Base-by-base conservation (phyloP, 1,140 invertebrate species). In the Tetramorium simillimum region DNA sequence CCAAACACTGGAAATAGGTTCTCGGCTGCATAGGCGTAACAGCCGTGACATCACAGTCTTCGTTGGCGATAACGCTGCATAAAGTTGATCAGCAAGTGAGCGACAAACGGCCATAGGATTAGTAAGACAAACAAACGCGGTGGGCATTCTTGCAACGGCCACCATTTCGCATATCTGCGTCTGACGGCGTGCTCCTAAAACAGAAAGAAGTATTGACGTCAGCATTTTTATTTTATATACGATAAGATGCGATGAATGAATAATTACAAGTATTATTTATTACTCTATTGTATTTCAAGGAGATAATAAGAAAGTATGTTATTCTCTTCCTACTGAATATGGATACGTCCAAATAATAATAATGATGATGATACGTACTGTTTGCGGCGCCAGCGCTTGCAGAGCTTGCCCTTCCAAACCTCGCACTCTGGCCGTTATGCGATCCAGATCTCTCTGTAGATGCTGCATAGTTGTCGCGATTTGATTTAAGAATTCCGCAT, bases 61-160 rank as follows among this genome's bases (percentile, higher is more conserved):
- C 93, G 92, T 89, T 94, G 93, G 77, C 93, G 94, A 84, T 93
- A 93, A 40, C 94, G 94, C 88, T 93, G 93, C 21, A 89, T 91
- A 51, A 92, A 90, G 51, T 85, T 89, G 63, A 96, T 88, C 53
- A 96, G 87, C 86, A 94, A 93, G 86, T 95, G 95, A 56, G 95
- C 96, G 40, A 96, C 51, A 88, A 97, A 96, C 24, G 96, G 96
- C 96, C 96, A 97, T 21, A 96, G 51, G 24, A 97, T 94, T 70
- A 97, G 90, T 49, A 97, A 93, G 24, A 94, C 92, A 40, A 96
- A 95, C 88, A 96, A 95, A 40, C 94, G 91, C 3, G 96, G 95
- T 1, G 96, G 96, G 72, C 96, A 96, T 78, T 96, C 94, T 33
- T 91, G 82, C 16, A 96, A 93, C 67, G 95, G 96, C 96, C 96